Percentiles rank a stretch among this genome's conserved stretches.
Evolutionary conservation across 2,888 invertebrate species (phyloP).

Genomic region (Hybos culiciformis): DNA sequence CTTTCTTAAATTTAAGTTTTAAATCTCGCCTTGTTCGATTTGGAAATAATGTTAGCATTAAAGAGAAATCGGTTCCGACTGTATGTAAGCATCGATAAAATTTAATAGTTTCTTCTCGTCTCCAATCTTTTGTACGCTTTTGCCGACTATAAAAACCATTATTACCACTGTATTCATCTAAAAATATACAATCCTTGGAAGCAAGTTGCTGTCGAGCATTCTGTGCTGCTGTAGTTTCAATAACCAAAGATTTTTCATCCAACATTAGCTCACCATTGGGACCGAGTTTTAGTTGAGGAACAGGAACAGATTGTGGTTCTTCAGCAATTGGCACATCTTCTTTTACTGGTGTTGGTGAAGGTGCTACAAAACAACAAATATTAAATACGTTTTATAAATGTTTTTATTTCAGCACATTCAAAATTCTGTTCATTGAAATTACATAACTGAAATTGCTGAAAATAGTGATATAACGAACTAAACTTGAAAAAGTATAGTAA

Average conservation of each 20-base stretch:
- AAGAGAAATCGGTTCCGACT: conserved; percentile 83
- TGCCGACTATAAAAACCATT: conserved; percentile 53
- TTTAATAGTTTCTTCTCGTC: conserved; percentile 63
- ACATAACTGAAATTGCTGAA: conserved; percentile 17
- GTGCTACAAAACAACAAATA: too few species aligned
- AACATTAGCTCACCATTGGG: conserved; percentile 72
- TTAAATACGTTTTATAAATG: too few species aligned
- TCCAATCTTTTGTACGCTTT: conserved; percentile 60
- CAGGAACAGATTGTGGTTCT: conserved; percentile 53
- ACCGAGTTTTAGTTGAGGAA: conserved; percentile 74
- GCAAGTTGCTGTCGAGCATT: conserved; percentile 49
- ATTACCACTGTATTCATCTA: conserved; percentile 42
- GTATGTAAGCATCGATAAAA: conserved; percentile 84
- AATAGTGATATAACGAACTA: conserved; percentile 26
- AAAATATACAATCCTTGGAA: conserved; percentile 46
- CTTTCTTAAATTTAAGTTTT: conserved; percentile 86
- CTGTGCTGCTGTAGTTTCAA: conserved; percentile 51
- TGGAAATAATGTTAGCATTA: conserved; percentile 75
- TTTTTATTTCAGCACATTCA: too few species aligned
- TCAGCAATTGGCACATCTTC: too few species aligned
- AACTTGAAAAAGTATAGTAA: too few species aligned
- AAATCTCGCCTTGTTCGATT: conserved; percentile 65
- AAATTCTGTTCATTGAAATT: too few species aligned
- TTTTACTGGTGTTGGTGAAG: too few species aligned
- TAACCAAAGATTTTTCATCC: conserved; percentile 52